A percentile compares a stretch with the other conserved stretches of the same genome.
Evolutionary conservation across 2,797 vertebrate genomes (phyloP).

Genomic region (Eulemur albifrons): DNA sequence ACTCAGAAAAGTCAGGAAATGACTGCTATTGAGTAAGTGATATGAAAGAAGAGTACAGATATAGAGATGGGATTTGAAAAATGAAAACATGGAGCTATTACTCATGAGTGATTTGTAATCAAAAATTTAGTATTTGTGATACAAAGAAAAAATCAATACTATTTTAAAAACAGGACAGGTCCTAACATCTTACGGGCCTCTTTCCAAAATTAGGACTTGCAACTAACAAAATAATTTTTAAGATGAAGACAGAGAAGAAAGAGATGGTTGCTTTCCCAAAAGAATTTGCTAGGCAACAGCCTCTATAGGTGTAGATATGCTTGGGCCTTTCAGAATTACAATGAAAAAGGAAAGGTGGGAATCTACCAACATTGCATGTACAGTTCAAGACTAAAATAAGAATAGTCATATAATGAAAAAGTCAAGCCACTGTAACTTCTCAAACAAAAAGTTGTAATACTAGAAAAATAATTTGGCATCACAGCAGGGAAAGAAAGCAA

Average conservation of each 20-base stretch:
- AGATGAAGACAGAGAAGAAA: constrained; percentile 30
- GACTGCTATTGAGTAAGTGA: background rate
- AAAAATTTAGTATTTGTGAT: constrained; percentile 29
- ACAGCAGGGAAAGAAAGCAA: background rate
- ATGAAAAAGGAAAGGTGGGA: background rate
- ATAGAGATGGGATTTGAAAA: constrained; percentile 10
- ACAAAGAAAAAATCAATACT: background rate
- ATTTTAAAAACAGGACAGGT: constrained; percentile 24
- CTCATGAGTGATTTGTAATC: background rate
- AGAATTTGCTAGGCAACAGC: constrained; percentile 47
- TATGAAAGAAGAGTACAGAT: background rate
- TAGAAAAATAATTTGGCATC: constrained; percentile 7
- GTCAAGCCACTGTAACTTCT: background rate
- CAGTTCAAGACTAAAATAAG: constrained; percentile 17
- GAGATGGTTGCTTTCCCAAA: constrained; percentile 40
- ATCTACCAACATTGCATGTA: background rate
- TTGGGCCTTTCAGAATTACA: constrained; percentile 37
- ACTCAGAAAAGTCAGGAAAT: constrained; percentile 23
- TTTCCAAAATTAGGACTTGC: constrained; percentile 44
- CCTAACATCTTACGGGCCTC: background rate
- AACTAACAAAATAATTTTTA: constrained; percentile 49
- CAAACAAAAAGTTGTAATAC: constrained; percentile 41
- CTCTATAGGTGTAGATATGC: background rate
- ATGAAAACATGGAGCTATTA: background rate
- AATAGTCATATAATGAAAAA: constrained; percentile 19